A percentile compares a stretch with the other conserved stretches of the same genome.
Evolutionary conservation across 1,140 invertebrate genomes (phyloP).

Genomic region (Heliothis subflexa): DNA sequence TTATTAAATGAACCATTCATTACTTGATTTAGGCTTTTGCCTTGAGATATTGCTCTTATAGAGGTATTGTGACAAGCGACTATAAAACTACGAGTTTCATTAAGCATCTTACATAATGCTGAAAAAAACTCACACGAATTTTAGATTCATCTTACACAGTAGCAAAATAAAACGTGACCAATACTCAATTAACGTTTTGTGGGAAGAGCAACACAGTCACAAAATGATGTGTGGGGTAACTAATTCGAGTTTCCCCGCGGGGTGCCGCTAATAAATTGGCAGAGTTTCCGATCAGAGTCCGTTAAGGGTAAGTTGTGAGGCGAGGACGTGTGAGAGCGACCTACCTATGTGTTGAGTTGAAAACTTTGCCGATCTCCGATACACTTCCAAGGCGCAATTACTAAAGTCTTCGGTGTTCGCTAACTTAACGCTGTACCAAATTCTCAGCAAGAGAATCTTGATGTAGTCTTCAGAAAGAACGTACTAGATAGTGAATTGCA

Average conservation of each 20-base stretch:
- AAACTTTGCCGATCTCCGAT: slow-evolving; percentile 56
- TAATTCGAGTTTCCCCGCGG: slow-evolving; percentile 58
- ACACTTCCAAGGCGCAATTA: slow-evolving; percentile 51
- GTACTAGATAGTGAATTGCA: background rate
- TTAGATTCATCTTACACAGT: background rate
- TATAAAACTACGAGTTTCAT: too few species aligned
- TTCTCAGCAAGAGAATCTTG: slow-evolving; percentile 23
- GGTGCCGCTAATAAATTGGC: slow-evolving; percentile 66
- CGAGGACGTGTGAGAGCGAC: slow-evolving; percentile 54
- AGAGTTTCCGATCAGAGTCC: slow-evolving; percentile 62
- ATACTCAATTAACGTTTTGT: slow-evolving; percentile 42
- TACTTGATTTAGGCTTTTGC: too few species aligned
- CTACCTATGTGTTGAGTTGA: slow-evolving; percentile 47
- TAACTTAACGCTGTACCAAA: slow-evolving; percentile 36
- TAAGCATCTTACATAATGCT: too few species aligned
- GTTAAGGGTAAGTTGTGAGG: slow-evolving; percentile 54
- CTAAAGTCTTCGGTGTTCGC: slow-evolving; percentile 38
- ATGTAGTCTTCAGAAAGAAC: background rate
- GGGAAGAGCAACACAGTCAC: slow-evolving; percentile 43
- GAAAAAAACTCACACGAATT: background rate
- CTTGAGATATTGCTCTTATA: too few species aligned
- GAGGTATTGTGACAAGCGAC: too few species aligned
- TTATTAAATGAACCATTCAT: too few species aligned
- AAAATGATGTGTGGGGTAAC: slow-evolving; percentile 60
- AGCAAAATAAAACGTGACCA: background rate